Percentiles rank a stretch among this genome's conserved stretches.
Evolutionary conservation across 2,797 vertebrate genomes (phyloP).

Genomic region (Syngnathus rostellatus): DNA sequence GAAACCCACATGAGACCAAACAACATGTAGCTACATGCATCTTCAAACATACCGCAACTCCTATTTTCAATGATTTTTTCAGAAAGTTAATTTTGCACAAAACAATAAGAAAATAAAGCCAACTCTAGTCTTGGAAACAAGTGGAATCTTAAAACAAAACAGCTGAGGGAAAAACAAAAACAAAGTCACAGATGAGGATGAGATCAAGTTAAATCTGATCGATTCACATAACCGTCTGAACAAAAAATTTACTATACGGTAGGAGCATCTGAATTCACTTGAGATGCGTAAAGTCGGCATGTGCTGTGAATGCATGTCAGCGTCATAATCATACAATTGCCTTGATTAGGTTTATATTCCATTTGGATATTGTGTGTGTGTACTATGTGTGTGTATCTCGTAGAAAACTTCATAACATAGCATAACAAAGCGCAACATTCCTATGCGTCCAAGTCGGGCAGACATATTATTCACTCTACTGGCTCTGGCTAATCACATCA

Average conservation of each 20-base stretch:
- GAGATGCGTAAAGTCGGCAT: neutral
- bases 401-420: conserved; percentile 31
- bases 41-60: conserved; percentile 6
- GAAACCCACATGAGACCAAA: conserved; percentile 26
- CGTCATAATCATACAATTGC: neutral
- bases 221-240: neutral
- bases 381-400: conserved; percentile 22
- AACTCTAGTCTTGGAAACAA: neutral
- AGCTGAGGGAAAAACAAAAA: neutral
- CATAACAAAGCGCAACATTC: conserved; percentile 48
- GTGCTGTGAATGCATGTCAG: neutral
- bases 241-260: neutral
- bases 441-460: conserved; percentile 35
- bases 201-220: neutral
- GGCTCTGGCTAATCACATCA: conserved; percentile 59
- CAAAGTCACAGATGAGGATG: neutral
- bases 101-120: neutral
- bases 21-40: conserved; percentile 11
- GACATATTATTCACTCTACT: conserved; percentile 63
- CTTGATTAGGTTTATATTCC: neutral
- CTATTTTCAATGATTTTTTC: neutral
- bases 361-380: neutral
- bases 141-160: neutral
- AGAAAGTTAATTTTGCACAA: neutral
- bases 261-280: neutral